Base-by-base conservation (phyloP, 37 sponge, comb jelly and placozoan genomes). In the Lycopodina hypogea region DNA sequence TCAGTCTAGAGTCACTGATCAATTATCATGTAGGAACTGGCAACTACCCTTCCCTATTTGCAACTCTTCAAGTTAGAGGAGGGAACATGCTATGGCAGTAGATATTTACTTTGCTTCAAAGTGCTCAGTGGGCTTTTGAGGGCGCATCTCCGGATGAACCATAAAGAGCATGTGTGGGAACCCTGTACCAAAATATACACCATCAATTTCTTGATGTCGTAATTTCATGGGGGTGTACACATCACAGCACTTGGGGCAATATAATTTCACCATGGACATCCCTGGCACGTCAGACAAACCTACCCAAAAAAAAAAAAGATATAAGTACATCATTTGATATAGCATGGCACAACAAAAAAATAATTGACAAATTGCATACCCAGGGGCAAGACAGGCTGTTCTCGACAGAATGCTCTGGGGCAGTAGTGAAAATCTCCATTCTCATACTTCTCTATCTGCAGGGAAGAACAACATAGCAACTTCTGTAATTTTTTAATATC, bases 161-260 rank as follows among this genome's bases (percentile, higher is more conserved):
- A 98, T 95, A 68, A 98, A 98, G 73, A 98, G 86, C 99, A 98
- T 98, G 90, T 98, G 99, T 21, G 99, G 99, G 66, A 98, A 98
- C 12, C 96, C 94, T 3, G 99, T 96, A 18, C 99, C 99, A 83
- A 98, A 98, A 80, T 91, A 98, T 21, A 91, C 94, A 19, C 99
- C 99, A 78, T 98, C 99, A 41, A 93, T 89, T 69, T 96, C 96
- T 55, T 98, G 99, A 57, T 98, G 95, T 50, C 96, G 83, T 39
- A 96, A 98, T 1, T 96, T 96, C 75, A 96, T 98, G 28, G 99
- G 99, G 7, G 83, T 93, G 83, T 98, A 98, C 38, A 98, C 96
- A 70, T 98, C 99, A 40, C 88, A 86, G 66, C 99, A 98, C 75
- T 98, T 98, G 45, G 99, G 96, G 72, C 99, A 98, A 78, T 98